These are phyloP conservation scores for Serrognathus titanus DNA, from an alignment of 2,888 invertebrate species.

Conservation along the genomic window DNA sequence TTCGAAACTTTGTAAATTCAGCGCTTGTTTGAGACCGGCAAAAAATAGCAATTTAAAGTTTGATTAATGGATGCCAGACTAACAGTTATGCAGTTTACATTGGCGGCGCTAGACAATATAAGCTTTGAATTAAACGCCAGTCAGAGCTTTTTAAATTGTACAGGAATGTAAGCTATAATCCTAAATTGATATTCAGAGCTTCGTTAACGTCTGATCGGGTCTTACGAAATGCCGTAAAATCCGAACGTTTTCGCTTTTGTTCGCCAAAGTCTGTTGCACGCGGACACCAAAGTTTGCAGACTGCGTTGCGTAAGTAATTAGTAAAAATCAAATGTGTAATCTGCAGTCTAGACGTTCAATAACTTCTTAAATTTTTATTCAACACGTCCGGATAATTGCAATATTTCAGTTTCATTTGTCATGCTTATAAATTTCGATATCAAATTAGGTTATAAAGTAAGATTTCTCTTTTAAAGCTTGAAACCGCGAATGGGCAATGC, in stretches of 20 bases:
- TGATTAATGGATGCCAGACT: conserved; percentile 39
- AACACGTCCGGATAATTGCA: no score
- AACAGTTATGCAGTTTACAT: conserved; percentile 34
- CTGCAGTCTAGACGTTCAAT: neutral
- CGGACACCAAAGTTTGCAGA: neutral
- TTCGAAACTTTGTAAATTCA: conserved; percentile 33
- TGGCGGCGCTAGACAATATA: conserved; percentile 29
- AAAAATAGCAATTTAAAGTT: conserved; percentile 40
- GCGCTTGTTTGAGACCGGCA: conserved; percentile 33
- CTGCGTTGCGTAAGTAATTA: neutral
- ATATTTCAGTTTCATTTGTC: no score
- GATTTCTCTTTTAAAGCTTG: no score
- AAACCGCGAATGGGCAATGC: no score
- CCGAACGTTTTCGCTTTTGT: conserved; percentile 6
- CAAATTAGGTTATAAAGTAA: no score
- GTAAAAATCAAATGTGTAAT: neutral
- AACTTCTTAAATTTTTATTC: neutral
- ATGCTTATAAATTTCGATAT: no score
- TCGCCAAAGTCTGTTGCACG: conserved; percentile 20
- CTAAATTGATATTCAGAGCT: conserved; percentile 19
- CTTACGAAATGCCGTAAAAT: neutral
- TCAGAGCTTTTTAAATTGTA: conserved; percentile 26
- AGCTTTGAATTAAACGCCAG: conserved; percentile 27
- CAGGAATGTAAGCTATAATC: conserved; percentile 8
- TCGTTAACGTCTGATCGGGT: conserved; percentile 9